Percentiles rank a stretch among this genome's conserved stretches.
Conservation (phyloP, 2,888 invertebrate genomes). For the Automeris io region DNA sequence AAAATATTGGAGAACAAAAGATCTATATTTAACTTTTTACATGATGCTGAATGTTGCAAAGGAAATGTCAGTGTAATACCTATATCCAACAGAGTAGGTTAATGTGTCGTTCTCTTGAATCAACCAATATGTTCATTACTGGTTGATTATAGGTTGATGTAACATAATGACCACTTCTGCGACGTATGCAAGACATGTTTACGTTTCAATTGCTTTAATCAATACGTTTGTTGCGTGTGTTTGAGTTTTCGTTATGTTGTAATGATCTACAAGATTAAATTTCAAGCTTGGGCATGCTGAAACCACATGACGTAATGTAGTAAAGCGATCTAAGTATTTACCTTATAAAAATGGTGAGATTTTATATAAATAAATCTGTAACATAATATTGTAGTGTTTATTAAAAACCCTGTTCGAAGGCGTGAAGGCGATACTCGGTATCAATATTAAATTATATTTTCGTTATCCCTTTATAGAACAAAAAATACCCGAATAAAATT, state of each 20-base stretch:
- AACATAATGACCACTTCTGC: conserved; percentile 14
- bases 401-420: too few relatives aligned
- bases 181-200: conserved; percentile 12
- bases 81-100: conserved; percentile 7
- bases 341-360: too few relatives aligned
- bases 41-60: conserved; percentile 1
- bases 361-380: too few relatives aligned
- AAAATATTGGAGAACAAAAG: neutral
- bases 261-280: too few relatives aligned
- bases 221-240: neutral
- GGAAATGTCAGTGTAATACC: conserved; percentile 1
- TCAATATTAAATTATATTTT: too few relatives aligned
- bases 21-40: neutral
- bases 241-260: neutral
- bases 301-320: too few relatives aligned
- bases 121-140: conserved; percentile 13
- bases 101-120: conserved; percentile 11
- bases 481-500: too few relatives aligned
- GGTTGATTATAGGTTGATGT: conserved; percentile 20
- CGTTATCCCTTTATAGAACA: too few relatives aligned
- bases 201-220: neutral
- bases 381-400: too few relatives aligned
- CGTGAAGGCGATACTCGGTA: too few relatives aligned
- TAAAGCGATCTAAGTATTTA: too few relatives aligned
- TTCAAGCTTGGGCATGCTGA: too few relatives aligned